Percentiles rank a stretch among this genome's conserved stretches.
phyloP scores from a whole-genome alignment of 2,113 vertebrate genomes.

The Zapornia atra region DNA sequence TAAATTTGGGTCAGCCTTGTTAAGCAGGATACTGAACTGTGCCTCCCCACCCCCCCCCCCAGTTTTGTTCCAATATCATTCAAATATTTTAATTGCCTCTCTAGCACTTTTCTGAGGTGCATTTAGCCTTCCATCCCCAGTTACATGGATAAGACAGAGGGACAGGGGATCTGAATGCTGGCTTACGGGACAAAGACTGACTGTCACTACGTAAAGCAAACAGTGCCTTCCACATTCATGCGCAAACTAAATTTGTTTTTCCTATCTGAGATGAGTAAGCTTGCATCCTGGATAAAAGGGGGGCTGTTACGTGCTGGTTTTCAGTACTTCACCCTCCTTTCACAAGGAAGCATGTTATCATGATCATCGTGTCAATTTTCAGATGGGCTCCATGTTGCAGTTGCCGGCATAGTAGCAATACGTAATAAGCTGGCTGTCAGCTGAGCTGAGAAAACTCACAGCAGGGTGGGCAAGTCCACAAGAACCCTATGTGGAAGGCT shows the following conservation, averaged over 20 bases:
- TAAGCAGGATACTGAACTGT: background rate
- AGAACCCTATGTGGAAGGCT: background rate
- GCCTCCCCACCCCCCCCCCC: no score
- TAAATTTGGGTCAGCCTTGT: background rate
- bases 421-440: background rate
- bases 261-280: background rate
- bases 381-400: background rate
- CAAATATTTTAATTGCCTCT: background rate
- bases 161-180: background rate
- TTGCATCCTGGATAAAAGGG: background rate
- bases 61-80: background rate
- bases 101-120: background rate
- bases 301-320: background rate
- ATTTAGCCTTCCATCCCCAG: background rate
- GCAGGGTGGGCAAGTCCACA: background rate
- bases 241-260: background rate
- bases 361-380: background rate
- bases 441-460: slow-evolving; percentile 17
- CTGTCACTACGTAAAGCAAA: background rate
- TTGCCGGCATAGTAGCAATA: background rate
- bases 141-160: background rate
- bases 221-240: accelerated
- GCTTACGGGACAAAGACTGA: background rate
- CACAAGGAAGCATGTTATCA: background rate
- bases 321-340: background rate